Conservation (phyloP, 92 coral and sea anemone species). For the Palythoa heliodiscus region DNA sequence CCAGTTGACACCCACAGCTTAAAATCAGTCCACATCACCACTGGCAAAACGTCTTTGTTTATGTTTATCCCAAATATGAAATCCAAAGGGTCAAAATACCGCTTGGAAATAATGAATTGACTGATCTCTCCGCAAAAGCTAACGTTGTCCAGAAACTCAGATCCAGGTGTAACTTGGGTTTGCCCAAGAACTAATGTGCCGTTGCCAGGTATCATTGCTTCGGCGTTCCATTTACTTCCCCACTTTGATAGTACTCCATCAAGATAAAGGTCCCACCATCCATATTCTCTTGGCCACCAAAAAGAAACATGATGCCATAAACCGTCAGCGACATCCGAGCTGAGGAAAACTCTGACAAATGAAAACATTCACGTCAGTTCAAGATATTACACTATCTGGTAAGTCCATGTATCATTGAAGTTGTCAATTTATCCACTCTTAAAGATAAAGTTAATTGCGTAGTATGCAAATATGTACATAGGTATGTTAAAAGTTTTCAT, state of each 20-base stretch:
- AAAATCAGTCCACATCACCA: conserved; percentile 8
- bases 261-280: not conserved
- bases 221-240: not conserved
- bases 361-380: not conserved
- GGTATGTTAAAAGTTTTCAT: too few relatives aligned
- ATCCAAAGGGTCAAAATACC: not conserved
- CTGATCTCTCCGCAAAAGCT: conserved; percentile 37
- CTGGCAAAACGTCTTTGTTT: not conserved
- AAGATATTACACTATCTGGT: not conserved
- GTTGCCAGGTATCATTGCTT: not conserved
- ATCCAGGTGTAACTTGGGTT: not conserved
- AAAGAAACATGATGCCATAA: conserved; percentile 22
- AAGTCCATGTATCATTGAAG: too few relatives aligned
- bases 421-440: too few relatives aligned
- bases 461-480: too few relatives aligned
- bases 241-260: not conserved
- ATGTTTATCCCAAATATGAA: not conserved
- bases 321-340: not conserved
- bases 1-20: conserved; percentile 17
- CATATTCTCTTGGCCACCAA: not conserved
- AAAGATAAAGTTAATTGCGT: too few relatives aligned
- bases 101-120: not conserved
- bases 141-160: conserved; percentile 2
- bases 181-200: conserved; percentile 17
- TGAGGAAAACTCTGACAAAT: not conserved